Percentiles rank a stretch among this genome's conserved stretches.
Conservation (phyloP, 2,113 vertebrate genomes). For the Artemisiospiza belli region DNA sequence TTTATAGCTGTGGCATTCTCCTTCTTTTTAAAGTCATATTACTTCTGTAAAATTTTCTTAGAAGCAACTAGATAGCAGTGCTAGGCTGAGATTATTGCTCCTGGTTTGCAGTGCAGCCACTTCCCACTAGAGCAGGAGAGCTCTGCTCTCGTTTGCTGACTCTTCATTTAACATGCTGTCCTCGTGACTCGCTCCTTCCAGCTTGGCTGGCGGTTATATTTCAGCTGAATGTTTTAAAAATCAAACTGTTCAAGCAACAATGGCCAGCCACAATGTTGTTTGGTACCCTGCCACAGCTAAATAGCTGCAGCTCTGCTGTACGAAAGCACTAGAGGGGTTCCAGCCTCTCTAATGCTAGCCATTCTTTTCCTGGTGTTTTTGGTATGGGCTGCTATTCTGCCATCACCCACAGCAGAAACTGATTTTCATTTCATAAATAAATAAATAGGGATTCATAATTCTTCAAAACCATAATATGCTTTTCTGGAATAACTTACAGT, state of each 20-base stretch:
- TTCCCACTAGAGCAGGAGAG: neutral
- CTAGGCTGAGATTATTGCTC: neutral
- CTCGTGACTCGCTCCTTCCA: neutral
- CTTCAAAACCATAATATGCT: slow-evolving; percentile 4
- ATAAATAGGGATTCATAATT: slow-evolving; percentile 28
- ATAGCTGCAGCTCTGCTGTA: slow-evolving; percentile 48
- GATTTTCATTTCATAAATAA: slow-evolving; percentile 45
- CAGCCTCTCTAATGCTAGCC: slow-evolving; percentile 38
- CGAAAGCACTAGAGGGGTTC: slow-evolving; percentile 4
- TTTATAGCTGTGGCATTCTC: neutral
- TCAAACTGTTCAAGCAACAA: slow-evolving; percentile 68
- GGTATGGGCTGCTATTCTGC: slow-evolving; percentile 17
- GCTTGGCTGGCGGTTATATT: slow-evolving; percentile 6
- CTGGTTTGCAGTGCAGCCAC: neutral
- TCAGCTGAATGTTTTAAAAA: slow-evolving; percentile 61
- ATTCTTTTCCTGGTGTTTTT: slow-evolving; percentile 31
- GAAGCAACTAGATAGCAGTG: neutral
- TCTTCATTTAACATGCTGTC: neutral
- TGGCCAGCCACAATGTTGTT: slow-evolving; percentile 56
- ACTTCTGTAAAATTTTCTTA: neutral
- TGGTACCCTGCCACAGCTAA: slow-evolving; percentile 52
- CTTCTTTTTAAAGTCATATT: neutral
- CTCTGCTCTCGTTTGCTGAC: neutral
- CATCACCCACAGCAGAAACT: slow-evolving; percentile 29
- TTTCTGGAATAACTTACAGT: slow-evolving; percentile 1